These are phyloP conservation scores for Blera fallax DNA, from an alignment of 2,888 invertebrate genomes.

Conservation along the genomic window DNA sequence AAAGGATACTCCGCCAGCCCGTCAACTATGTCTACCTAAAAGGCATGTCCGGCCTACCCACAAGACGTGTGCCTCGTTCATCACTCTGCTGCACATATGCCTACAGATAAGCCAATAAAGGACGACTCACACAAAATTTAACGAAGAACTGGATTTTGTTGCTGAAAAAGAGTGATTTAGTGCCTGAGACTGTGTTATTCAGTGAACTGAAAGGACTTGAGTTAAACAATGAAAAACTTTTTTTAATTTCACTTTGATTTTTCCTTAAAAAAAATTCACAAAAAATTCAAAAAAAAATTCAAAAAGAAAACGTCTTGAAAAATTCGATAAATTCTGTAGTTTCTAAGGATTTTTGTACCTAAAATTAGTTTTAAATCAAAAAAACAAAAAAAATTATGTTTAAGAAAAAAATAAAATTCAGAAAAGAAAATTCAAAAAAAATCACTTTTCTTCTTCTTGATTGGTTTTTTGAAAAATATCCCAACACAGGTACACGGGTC, in stretches of 20 bases:
- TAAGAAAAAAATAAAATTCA: constrained; percentile 41
- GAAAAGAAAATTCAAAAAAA: constrained; percentile 13
- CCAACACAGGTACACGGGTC: neutral
- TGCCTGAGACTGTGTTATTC: constrained; percentile 75
- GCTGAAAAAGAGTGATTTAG: constrained; percentile 76
- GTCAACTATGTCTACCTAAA: constrained; percentile 90
- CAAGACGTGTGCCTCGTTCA: constrained; percentile 89
- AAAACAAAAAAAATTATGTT: constrained; percentile 13
- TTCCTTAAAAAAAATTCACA: constrained; percentile 30
- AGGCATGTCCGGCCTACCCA: constrained; percentile 91
- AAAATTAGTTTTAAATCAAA: constrained; percentile 39
- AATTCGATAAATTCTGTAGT: no score
- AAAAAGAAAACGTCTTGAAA: constrained; percentile 23
- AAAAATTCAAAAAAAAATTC: constrained; percentile 16
- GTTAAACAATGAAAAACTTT: constrained; percentile 31
- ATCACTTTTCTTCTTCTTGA: constrained; percentile 2
- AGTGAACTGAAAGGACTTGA: constrained; percentile 62
- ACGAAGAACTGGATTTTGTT: constrained; percentile 61
- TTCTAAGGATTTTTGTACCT: constrained; percentile 64
- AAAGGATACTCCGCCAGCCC: constrained; percentile 89
- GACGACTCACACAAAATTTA: neutral
- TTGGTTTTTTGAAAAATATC: neutral
- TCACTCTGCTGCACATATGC: constrained; percentile 80
- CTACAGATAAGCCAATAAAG: constrained; percentile 75
- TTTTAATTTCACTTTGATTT: neutral